Evolutionary conservation across 1,140 invertebrate genomes (phyloP).

Genomic region (Paracyclopina nana): DNA sequence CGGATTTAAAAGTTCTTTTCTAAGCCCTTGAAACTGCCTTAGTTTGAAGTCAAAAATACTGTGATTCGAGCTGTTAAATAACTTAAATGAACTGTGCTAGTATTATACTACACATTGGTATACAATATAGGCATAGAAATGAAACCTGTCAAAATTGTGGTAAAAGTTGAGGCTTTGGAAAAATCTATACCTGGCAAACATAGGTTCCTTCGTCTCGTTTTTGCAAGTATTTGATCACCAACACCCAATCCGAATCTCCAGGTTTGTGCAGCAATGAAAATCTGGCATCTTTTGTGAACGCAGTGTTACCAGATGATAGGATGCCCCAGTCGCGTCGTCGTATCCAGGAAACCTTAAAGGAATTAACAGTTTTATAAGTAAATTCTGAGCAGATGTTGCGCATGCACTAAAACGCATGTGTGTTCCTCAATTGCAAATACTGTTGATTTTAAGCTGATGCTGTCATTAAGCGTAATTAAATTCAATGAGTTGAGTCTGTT

Average conservation of each 20-base stretch:
- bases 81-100: background rate
- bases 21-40: background rate
- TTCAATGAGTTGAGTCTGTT: background rate
- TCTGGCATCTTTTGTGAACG: constrained; percentile 74
- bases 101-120: background rate
- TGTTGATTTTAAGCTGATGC: background rate
- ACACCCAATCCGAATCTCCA: constrained; percentile 60
- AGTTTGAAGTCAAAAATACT: background rate
- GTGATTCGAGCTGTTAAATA: background rate
- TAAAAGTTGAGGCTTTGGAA: background rate
- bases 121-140: too few relatives aligned
- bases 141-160: background rate
- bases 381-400: background rate
- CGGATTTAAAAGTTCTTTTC: background rate
- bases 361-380: constrained; percentile 8
- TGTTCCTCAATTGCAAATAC: background rate
- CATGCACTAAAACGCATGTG: background rate
- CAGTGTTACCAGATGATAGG: constrained; percentile 63
- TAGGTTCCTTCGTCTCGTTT: constrained; percentile 20
- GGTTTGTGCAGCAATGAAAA: constrained; percentile 53
- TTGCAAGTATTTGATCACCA: constrained; percentile 42
- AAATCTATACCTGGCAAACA: constrained; percentile 19
- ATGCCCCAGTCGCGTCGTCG: constrained; percentile 74
- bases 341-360: constrained; percentile 64
- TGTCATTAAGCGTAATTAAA: background rate